A percentile compares a stretch with the other conserved stretches of the same genome.
phyloP scores from a whole-genome alignment of 2,888 invertebrate genomes.

The Thereva unica region DNA sequence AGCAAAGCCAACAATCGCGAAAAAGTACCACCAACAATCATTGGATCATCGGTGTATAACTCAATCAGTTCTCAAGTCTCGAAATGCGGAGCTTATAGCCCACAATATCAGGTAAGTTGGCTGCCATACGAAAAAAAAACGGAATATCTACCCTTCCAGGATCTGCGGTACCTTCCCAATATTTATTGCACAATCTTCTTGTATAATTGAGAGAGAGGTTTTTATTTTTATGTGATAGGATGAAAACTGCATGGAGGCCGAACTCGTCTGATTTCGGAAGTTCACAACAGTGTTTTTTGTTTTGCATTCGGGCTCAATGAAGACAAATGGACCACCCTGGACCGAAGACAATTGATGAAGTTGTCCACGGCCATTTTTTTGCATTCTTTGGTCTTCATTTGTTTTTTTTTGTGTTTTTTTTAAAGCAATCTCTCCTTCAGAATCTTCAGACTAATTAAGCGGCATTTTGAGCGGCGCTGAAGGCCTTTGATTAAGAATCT shows the following conservation, averaged over 20 bases:
- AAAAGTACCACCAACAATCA: slow-evolving; percentile 38
- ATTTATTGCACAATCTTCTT: slow-evolving; percentile 45
- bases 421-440: slow-evolving; percentile 23
- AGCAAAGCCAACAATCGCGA: slow-evolving; percentile 18
- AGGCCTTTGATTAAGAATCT: not conserved
- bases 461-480: slow-evolving; percentile 11
- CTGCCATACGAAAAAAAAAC: slow-evolving; percentile 15
- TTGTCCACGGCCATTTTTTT: slow-evolving; percentile 35
- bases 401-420: not conserved
- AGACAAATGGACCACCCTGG: slow-evolving; percentile 41
- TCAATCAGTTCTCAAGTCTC: slow-evolving; percentile 34
- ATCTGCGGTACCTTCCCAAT: slow-evolving; percentile 25
- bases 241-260: not conserved
- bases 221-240: slow-evolving; percentile 43
- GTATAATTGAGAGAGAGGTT: slow-evolving; percentile 46
- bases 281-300: slow-evolving; percentile 28
- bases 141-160: slow-evolving; percentile 7
- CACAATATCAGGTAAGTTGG: slow-evolving; percentile 4
- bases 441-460: slow-evolving; percentile 36
- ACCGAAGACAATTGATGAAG: slow-evolving; percentile 39
- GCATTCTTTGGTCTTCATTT: slow-evolving; percentile 14
- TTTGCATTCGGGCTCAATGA: slow-evolving; percentile 14
- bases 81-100: not conserved
- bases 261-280: slow-evolving; percentile 25
- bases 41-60: slow-evolving; percentile 32